phyloP scores from a whole-genome alignment of 1,140 invertebrate genomes.

The Ceratina australensis region DNA sequence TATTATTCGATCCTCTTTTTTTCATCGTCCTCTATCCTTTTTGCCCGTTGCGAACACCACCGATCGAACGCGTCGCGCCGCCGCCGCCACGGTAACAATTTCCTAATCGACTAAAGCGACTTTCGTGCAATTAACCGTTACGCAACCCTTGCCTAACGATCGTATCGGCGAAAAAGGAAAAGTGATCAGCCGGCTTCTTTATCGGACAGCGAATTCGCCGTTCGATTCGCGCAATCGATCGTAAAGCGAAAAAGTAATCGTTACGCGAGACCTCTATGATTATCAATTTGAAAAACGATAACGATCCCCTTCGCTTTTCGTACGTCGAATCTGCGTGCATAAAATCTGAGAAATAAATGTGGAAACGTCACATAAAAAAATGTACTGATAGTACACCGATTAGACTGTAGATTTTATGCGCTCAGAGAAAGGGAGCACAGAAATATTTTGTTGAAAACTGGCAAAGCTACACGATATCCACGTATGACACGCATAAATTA shows the following conservation, averaged over 20 bases:
- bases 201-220: background rate
- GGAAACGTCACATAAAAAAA: too few species aligned
- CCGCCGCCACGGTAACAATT: background rate
- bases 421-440: too few species aligned
- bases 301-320: too few species aligned
- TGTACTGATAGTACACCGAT: too few species aligned
- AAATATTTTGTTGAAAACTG: too few species aligned
- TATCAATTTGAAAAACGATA: too few species aligned
- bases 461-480: too few species aligned
- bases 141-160: conserved; percentile 16
- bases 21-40: background rate
- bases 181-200: background rate
- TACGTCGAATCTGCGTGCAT: too few species aligned
- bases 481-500: too few species aligned
- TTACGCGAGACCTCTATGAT: too few species aligned
- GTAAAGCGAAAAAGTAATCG: background rate
- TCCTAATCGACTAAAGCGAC: conserved; percentile 29
- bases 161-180: conserved; percentile 20
- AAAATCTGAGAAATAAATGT: too few species aligned
- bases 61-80: background rate
- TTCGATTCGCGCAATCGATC: background rate
- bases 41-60: background rate
- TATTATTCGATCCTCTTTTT: background rate
- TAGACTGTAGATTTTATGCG: too few species aligned
- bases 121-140: conserved; percentile 39